These are phyloP conservation scores for Aspidapion aeneum DNA, from an alignment of 2,888 invertebrate species.

Conservation along the genomic window DNA sequence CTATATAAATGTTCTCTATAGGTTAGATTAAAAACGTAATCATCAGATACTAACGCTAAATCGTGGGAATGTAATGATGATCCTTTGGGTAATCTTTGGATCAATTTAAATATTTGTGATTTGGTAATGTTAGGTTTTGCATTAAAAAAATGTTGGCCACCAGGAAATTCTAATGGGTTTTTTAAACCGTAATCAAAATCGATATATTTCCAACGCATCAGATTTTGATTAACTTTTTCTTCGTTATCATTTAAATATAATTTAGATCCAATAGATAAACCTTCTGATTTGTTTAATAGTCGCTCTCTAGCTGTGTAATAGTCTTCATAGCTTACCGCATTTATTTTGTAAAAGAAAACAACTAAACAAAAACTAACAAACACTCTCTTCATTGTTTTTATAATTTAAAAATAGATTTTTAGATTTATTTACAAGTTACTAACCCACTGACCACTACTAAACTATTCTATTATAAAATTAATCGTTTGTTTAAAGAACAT, in stretches of 20 bases:
- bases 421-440: too few species aligned
- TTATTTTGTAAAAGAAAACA: too few species aligned
- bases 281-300: conserved; percentile 27
- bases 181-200: conserved; percentile 39
- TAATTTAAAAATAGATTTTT: too few species aligned
- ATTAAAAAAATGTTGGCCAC: conserved; percentile 63
- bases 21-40: conserved; percentile 59
- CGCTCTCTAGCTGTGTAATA: background rate
- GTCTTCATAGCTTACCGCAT: background rate
- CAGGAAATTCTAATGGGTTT: conserved; percentile 50
- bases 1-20: conserved; percentile 57
- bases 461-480: too few species aligned
- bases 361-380: too few species aligned
- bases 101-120: conserved; percentile 62
- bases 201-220: conserved; percentile 37
- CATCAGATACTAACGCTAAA: conserved; percentile 57
- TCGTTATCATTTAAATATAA: conserved; percentile 42
- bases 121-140: conserved; percentile 56
- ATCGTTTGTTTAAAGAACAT: too few species aligned
- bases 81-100: conserved; percentile 71
- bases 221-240: conserved; percentile 34
- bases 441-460: too few species aligned
- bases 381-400: too few species aligned
- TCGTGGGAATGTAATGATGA: conserved; percentile 67
- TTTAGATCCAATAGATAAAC: conserved; percentile 27